These are phyloP conservation scores for Cremastinae sp. DNA, from an alignment of 2,888 invertebrate species.

Conservation along the genomic window DNA sequence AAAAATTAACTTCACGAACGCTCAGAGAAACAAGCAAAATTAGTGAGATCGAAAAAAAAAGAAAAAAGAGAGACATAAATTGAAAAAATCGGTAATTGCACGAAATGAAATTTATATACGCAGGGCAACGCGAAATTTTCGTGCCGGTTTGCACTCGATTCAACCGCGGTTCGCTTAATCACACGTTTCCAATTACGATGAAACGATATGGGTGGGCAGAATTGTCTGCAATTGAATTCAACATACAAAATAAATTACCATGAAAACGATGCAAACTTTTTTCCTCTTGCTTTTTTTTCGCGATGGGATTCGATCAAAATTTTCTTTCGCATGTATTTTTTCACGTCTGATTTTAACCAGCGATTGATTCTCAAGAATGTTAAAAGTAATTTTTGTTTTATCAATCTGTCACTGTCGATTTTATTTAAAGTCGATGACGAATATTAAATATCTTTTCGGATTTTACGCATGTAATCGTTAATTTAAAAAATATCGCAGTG, in stretches of 20 bases:
- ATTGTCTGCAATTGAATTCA: slow-evolving; percentile 15
- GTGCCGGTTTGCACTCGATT: background rate
- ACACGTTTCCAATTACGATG: slow-evolving; percentile 5
- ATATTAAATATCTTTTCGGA: background rate
- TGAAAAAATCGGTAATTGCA: slow-evolving; percentile 7
- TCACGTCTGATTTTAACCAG: no score
- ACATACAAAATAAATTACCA: slow-evolving; percentile 2
- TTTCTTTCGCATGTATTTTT: no score
- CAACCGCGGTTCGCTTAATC: slow-evolving; percentile 15
- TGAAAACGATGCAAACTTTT: background rate
- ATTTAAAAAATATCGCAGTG: no score
- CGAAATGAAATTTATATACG: slow-evolving; percentile 18
- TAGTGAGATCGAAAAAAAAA: slow-evolving; percentile 8
- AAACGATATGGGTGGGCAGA: slow-evolving; percentile 26
- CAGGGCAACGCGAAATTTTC: slow-evolving; percentile 14
- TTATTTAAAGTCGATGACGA: background rate
- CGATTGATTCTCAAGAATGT: no score
- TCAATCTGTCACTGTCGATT: slow-evolving; percentile 27
- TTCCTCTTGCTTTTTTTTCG: no score
- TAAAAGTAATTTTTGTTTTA: no score
- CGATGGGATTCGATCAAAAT: no score
- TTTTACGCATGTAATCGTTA: slow-evolving; percentile 22
- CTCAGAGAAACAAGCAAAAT: slow-evolving; percentile 1
- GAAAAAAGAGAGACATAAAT: background rate
- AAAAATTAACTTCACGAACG: slow-evolving; percentile 21